Evolutionary conservation across 2,797 vertebrate species (phyloP).

Genomic region (Spondyliosoma cantharus): DNA sequence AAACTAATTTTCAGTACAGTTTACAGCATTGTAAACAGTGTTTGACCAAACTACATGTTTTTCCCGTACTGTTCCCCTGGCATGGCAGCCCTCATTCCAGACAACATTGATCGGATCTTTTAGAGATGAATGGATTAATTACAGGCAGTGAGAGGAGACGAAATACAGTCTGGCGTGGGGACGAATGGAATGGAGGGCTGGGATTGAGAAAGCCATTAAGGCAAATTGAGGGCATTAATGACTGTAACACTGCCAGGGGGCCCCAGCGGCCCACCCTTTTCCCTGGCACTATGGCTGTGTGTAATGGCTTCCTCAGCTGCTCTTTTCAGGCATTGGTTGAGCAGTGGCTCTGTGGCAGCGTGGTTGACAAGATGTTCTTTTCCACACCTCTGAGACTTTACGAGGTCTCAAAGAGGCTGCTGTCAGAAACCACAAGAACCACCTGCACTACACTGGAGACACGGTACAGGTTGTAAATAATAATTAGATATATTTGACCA

Average conservation of each 20-base stretch:
- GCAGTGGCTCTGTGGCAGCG: conserved; percentile 37
- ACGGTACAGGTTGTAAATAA: conserved; percentile 4
- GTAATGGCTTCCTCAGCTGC: conserved; percentile 73
- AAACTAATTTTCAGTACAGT: conserved; percentile 45
- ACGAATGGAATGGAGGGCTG: conserved; percentile 73
- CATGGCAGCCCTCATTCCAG: conserved; percentile 71
- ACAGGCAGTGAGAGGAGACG: conserved; percentile 80
- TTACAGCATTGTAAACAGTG: conserved; percentile 1
- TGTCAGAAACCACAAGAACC: conserved; percentile 56
- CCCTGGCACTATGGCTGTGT: conserved; percentile 66
- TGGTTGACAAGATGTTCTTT: conserved; percentile 61
- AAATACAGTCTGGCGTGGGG: conserved; percentile 78
- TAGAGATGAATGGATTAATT: conserved; percentile 89
- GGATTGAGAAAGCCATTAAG: conserved; percentile 86
- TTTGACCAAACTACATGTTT: conserved; percentile 54
- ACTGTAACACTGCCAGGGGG: conserved; percentile 81
- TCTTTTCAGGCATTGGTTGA: conserved; percentile 63
- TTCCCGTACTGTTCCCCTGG: conserved; percentile 58
- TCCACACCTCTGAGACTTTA: conserved; percentile 63
- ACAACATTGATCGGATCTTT: conserved; percentile 83
- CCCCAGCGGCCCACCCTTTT: conserved; percentile 69
- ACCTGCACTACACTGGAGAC: conserved; percentile 43
- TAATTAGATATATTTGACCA: conserved; percentile 21
- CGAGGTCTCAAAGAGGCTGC: conserved; percentile 46
- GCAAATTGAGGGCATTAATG: conserved; percentile 88